A percentile compares a stretch with the other conserved stretches of the same genome.
Conservation (phyloP, 2,888 invertebrate genomes). For the Eudasyphora cyanicolor region DNA sequence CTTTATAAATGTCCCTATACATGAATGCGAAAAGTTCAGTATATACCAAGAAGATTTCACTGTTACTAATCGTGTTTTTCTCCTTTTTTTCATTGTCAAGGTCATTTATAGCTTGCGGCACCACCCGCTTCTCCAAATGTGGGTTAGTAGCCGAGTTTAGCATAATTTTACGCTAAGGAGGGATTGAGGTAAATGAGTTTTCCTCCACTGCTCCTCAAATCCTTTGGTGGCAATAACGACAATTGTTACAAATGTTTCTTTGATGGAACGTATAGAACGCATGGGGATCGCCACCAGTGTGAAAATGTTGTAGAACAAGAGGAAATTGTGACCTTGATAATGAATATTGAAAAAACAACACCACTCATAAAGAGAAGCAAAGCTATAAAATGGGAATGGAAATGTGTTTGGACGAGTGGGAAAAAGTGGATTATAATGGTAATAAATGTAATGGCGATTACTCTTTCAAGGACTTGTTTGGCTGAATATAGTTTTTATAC, state of each 20-base stretch:
- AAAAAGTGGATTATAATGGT: conserved; percentile 30
- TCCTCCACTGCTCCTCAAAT: conserved; percentile 52
- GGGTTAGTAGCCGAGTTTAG: conserved; percentile 56
- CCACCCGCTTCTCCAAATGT: conserved; percentile 42
- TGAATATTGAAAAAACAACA: conserved; percentile 53
- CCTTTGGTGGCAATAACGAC: conserved; percentile 61
- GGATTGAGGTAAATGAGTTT: conserved; percentile 29
- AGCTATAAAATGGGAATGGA: neutral
- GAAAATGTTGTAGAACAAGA: conserved; percentile 30
- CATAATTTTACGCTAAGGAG: conserved; percentile 46
- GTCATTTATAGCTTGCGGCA: conserved; percentile 25
- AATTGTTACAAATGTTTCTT: conserved; percentile 55
- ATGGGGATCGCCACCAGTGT: neutral
- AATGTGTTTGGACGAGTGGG: conserved; percentile 29
- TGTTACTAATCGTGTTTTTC: conserved; percentile 60
- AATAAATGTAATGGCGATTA: neutral
- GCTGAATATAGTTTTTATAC: neutral
- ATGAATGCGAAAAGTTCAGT: neutral
- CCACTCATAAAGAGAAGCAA: conserved; percentile 26
- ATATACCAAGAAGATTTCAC: neutral
- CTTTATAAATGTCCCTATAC: conserved; percentile 18
- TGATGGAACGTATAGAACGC: neutral
- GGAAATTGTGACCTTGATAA: conserved; percentile 58
- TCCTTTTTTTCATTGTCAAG: conserved; percentile 63
- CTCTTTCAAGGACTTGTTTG: conserved; percentile 5